Base-by-base conservation (phyloP, 30 jellyfish, hydroid and myxozoan genomes). In the Turritopsis dohrnii region DNA sequence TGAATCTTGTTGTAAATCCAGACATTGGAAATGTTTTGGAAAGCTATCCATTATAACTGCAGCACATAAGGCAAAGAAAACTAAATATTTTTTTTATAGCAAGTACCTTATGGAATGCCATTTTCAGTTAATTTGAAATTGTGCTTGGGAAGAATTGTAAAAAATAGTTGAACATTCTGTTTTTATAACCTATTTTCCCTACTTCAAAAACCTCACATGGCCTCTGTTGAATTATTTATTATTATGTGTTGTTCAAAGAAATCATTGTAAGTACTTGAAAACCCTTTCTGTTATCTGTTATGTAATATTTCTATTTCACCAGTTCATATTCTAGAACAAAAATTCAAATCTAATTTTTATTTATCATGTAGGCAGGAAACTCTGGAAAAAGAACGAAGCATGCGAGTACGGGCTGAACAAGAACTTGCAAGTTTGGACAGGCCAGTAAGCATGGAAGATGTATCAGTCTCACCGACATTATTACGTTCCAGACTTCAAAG, bases 351-450 rank as follows among this genome's bases (percentile, higher is more conserved):
- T 41, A 41, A 3, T 41, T 20, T 74, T 1, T 22, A 5, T 74
- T 28, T 79, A 1, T 22, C 8, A 25, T 29, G n/a, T 60, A 80
- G 87, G 53, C 81, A 80, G 25, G 82, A 80, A 52, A 80, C 7
- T 8, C 28, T 80, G 60, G 81, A 80, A 23, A 65, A 25, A 21
- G 87, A 80, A 29, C 20, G 87, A 53, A 26, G 52, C 52, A 52
- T 80, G 84, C 79, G 87, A 22, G 81, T 31, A 65, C 21, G 71
- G 1, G 87, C 87, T 23, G 87, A 80, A 20, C 52, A 80, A 22
- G 87, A 80, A 52, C 81, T 80, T 25, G 22, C 81, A 16, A 80
- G 65, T 52, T 29, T 52, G n/a, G 54, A 80, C 18, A 80, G 52
- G 1, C 1, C 52, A 31, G 54, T 17, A 22, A 53, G 29, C 53